These are phyloP conservation scores for Parnassius smintheus DNA, from an alignment of 2,888 invertebrate genomes.

Conservation along the genomic window DNA sequence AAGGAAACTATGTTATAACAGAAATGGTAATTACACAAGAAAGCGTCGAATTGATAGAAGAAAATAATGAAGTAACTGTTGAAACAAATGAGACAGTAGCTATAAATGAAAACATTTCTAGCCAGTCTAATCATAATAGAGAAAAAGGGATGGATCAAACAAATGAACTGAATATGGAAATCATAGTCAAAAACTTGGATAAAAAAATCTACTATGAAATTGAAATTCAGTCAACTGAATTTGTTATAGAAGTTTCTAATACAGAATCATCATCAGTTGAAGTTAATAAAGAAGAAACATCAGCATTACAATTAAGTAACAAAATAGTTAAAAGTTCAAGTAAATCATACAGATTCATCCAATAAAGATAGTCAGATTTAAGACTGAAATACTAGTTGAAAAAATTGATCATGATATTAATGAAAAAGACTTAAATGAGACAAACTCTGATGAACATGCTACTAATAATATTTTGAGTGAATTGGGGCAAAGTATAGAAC, in stretches of 20 bases:
- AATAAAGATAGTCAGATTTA: constrained; percentile 53
- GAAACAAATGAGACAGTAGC: constrained; percentile 18
- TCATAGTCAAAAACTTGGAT: constrained; percentile 31
- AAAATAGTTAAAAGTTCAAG: constrained; percentile 19
- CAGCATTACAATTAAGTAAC: constrained; percentile 28
- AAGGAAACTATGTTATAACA: constrained; percentile 10
- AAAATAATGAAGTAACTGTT: constrained; percentile 11
- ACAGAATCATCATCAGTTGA: constrained; percentile 34
- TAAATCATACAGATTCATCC: constrained; percentile 23
- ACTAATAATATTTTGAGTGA: constrained; percentile 59
- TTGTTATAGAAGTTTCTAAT: constrained; percentile 32
- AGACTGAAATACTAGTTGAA: constrained; percentile 70
- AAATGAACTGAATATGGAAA: constrained; percentile 29
- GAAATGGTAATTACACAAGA: constrained; percentile 14
- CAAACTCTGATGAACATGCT: constrained; percentile 34
- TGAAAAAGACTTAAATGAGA: constrained; percentile 39
- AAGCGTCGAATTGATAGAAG: constrained; percentile 9
- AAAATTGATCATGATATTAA: constrained; percentile 52
- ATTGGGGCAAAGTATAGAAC: constrained; percentile 63
- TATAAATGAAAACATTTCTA: constrained; percentile 15
- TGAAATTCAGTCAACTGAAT: constrained; percentile 32
- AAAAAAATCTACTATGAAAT: constrained; percentile 29
- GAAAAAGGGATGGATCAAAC: constrained; percentile 4
- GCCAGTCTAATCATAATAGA: constrained; percentile 12
- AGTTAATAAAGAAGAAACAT: constrained; percentile 32